phyloP scores from a whole-genome alignment of 64 coral and sea anemone species.

The Cladopsammia gracilis region DNA sequence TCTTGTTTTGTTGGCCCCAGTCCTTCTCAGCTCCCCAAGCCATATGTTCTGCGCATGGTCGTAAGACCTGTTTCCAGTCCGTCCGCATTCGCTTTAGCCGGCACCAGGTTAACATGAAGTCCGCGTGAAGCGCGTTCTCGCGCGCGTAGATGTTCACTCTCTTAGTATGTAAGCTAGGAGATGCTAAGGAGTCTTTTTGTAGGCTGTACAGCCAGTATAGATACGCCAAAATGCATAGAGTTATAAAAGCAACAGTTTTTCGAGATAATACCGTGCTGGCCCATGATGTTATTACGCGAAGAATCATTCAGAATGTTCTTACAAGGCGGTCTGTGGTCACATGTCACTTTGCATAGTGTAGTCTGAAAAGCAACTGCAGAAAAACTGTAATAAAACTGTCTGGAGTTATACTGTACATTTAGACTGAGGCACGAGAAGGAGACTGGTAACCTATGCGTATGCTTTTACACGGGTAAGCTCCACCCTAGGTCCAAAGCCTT shows the following conservation, averaged over 20 bases:
- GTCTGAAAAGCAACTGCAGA: background rate
- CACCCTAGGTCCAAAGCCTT: too few species aligned
- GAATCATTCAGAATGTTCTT: slow-evolving; percentile 18
- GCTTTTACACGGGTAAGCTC: too few species aligned
- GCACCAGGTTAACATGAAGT: slow-evolving; percentile 77
- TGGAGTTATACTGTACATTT: too few species aligned
- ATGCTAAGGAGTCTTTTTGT: background rate
- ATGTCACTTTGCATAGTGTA: background rate
- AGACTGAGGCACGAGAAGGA: too few species aligned
- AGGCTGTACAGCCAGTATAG: slow-evolving; percentile 8
- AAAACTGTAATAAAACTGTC: background rate
- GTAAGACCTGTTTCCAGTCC: slow-evolving; percentile 72
- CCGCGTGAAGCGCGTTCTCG: slow-evolving; percentile 26
- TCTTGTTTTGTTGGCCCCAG: slow-evolving; percentile 7
- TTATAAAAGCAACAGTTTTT: background rate
- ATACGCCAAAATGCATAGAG: slow-evolving; percentile 17
- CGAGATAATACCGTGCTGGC: background rate
- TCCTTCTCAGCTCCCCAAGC: slow-evolving; percentile 40
- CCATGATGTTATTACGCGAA: background rate
- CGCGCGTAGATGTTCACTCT: background rate
- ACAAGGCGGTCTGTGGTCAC: background rate
- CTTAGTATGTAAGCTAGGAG: background rate
- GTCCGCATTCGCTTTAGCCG: slow-evolving; percentile 21
- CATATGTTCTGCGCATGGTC: slow-evolving; percentile 67
- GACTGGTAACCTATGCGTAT: too few species aligned